A percentile compares a stretch with the other conserved stretches of the same genome.
These are phyloP conservation scores for Zaprionus capensis DNA, from an alignment of 1,140 invertebrate genomes.

Conservation along the genomic window DNA sequence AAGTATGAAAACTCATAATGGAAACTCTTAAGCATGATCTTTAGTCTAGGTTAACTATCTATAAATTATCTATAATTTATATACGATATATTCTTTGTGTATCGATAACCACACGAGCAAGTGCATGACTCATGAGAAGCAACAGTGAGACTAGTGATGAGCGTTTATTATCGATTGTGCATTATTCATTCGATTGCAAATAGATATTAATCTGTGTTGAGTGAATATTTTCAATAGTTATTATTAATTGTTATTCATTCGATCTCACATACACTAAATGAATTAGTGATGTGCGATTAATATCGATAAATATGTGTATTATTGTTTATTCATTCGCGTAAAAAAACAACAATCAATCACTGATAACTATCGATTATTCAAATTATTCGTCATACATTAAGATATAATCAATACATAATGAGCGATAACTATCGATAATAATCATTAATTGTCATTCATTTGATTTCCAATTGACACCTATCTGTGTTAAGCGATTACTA, in stretches of 20 bases:
- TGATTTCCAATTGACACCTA: no score
- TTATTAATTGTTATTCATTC: neutral
- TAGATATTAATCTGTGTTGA: neutral
- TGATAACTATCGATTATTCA: no score
- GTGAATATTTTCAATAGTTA: no score
- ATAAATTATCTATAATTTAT: neutral
- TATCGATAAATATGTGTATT: neutral
- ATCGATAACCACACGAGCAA: conserved; percentile 3
- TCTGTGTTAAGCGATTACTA: no score
- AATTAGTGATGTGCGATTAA: neutral
- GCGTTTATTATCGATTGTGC: neutral
- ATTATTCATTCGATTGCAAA: neutral
- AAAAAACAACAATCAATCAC: no score
- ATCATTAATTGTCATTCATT: no score
- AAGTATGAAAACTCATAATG: conserved; percentile 37
- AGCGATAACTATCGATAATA: no score
- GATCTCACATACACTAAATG: neutral
- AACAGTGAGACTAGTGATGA: neutral
- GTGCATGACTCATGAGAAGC: neutral
- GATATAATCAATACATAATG: no score
- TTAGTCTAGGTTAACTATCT: conserved; percentile 18
- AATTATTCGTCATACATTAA: no score
- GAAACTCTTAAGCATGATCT: conserved; percentile 23
- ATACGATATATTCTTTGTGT: neutral
- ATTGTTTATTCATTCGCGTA: neutral